Evolutionary conservation across 2,888 invertebrate species (phyloP).

Genomic region (Lepidonotus clava): DNA sequence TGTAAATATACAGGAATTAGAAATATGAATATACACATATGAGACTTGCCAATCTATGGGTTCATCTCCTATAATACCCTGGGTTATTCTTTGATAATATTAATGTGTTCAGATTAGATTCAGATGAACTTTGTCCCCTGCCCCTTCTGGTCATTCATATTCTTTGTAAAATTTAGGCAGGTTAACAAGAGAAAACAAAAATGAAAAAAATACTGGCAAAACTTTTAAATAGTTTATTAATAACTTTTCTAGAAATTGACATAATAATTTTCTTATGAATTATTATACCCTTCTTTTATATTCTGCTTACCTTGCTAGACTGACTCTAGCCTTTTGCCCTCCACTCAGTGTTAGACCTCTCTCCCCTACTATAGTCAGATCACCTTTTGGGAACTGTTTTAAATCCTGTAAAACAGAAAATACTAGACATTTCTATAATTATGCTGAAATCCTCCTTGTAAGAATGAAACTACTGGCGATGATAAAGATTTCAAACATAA

Average conservation of each 20-base stretch:
- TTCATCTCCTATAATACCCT: no score
- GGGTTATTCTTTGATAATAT: no score
- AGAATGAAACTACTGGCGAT: neutral
- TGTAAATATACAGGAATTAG: no score
- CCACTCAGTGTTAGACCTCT: slow-evolving; percentile 92
- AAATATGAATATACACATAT: no score
- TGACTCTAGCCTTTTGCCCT: slow-evolving; percentile 91
- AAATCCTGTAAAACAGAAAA: slow-evolving; percentile 83
- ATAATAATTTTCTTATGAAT: neutral
- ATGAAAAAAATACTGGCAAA: neutral
- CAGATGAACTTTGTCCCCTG: no score
- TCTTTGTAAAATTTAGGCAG: no score
- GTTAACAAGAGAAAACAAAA: neutral
- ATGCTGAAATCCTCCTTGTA: neutral
- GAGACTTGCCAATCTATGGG: no score
- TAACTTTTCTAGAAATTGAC: neutral
- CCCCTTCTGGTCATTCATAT: no score
- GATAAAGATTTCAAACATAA: no score
- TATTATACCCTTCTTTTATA: neutral
- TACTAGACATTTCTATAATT: neutral
- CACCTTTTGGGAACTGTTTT: slow-evolving; percentile 88
- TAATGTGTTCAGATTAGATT: no score
- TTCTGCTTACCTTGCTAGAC: slow-evolving; percentile 81
- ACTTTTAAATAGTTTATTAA: neutral
- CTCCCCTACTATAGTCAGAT: slow-evolving; percentile 92